Percentiles rank a stretch among this genome's conserved stretches.
phyloP scores from a whole-genome alignment of 2,797 vertebrate species.

The Danio choprae region DNA sequence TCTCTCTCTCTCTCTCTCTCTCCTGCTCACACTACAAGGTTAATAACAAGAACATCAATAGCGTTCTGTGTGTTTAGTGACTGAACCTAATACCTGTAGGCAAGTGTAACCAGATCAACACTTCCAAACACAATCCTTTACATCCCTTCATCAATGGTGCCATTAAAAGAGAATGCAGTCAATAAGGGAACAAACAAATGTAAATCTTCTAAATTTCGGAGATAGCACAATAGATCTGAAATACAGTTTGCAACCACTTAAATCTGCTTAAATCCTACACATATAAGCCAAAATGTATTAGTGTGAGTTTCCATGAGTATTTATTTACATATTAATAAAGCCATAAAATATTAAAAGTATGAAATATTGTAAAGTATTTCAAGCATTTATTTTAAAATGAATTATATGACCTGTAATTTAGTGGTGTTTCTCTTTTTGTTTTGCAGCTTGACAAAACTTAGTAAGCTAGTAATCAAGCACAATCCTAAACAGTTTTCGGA shows the following conservation, averaged over 20 bases:
- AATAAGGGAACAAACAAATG: slow-evolving; percentile 43
- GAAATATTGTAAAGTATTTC: no score
- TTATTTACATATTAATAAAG: not conserved
- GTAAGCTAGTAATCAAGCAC: not conserved
- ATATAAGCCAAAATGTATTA: not conserved
- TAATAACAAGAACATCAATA: slow-evolving; percentile 70
- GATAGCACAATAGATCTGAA: not conserved
- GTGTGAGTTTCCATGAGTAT: not conserved
- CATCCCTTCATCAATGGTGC: slow-evolving; percentile 50
- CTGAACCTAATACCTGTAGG: slow-evolving; percentile 67
- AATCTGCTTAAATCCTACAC: not conserved
- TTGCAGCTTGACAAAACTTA: not conserved
- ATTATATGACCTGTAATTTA: no score
- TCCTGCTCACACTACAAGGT: slow-evolving; percentile 25
- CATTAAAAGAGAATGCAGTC: slow-evolving; percentile 52
- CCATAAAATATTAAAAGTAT: no score
- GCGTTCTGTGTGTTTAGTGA: slow-evolving; percentile 68
- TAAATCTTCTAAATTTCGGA: slow-evolving; percentile 48
- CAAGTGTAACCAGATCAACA: slow-evolving; percentile 53
- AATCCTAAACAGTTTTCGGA: not conserved
- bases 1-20: slow-evolving; percentile 74
- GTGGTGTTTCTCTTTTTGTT: no score
- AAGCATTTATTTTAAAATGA: no score
- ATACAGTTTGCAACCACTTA: slow-evolving; percentile 3
- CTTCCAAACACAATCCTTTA: slow-evolving; percentile 56